phyloP scores from a whole-genome alignment of 92 coral and sea anemone species.

The Pocillopora meandrina region DNA sequence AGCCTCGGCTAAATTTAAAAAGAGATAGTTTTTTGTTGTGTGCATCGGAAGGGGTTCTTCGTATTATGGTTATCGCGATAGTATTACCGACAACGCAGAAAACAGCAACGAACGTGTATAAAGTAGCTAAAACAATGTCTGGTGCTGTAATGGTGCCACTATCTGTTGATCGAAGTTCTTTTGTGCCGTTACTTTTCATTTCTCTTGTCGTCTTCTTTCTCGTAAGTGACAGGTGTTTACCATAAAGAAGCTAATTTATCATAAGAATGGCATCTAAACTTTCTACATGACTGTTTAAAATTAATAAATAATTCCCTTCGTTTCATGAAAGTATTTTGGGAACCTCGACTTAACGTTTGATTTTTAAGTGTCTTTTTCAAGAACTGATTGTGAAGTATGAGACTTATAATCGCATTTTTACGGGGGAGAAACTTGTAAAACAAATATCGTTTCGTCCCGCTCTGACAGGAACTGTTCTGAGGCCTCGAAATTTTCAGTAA shows the following conservation, averaged over 20 bases:
- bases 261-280: not conserved
- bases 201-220: not conserved
- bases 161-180: not conserved
- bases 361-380: too few relatives aligned
- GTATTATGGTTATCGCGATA: slow-evolving; percentile 37
- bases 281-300: too few relatives aligned
- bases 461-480: too few relatives aligned
- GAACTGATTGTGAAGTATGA: too few relatives aligned
- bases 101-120: slow-evolving; percentile 32
- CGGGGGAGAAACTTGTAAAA: too few relatives aligned
- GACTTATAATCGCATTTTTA: too few relatives aligned
- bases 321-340: too few relatives aligned
- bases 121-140: slow-evolving; percentile 24
- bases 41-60: slow-evolving; percentile 47
- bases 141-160: not conserved
- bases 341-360: too few relatives aligned
- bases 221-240: not conserved
- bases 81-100: slow-evolving; percentile 41
- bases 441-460: too few relatives aligned
- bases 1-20: slow-evolving; percentile 49
- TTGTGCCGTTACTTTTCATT: not conserved
- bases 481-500: too few relatives aligned
- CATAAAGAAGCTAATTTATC: not conserved
- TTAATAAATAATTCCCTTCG: too few relatives aligned
- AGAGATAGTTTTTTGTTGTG: slow-evolving; percentile 56